Evolutionary conservation across 2,797 vertebrate genomes (phyloP).

Genomic region (Forpus xanthops): DNA sequence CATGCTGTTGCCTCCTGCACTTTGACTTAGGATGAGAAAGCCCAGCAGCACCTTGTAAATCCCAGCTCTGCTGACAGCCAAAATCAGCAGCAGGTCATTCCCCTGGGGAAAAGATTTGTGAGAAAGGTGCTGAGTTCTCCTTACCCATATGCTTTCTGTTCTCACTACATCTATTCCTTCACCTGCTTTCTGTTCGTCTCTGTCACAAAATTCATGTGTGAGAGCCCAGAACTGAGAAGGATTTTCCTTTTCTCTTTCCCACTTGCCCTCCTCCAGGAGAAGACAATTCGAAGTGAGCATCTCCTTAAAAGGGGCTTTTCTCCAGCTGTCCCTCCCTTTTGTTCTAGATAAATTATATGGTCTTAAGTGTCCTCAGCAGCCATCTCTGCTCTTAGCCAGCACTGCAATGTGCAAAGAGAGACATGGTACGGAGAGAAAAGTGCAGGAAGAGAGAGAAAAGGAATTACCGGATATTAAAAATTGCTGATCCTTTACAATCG

Average conservation of each 20-base stretch:
- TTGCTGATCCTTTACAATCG: conserved; percentile 35
- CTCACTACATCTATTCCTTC: conserved; percentile 49
- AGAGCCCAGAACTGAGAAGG: neutral
- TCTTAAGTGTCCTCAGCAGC: neutral
- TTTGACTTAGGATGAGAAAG: neutral
- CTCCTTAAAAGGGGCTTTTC: conserved; percentile 13
- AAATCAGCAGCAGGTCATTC: conserved; percentile 46
- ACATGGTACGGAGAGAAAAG: neutral
- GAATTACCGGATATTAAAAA: conserved; percentile 16
- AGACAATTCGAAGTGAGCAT: neutral
- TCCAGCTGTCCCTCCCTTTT: neutral
- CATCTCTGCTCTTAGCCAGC: neutral
- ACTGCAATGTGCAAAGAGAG: neutral
- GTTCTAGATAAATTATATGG: neutral
- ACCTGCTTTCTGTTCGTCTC: conserved; percentile 45
- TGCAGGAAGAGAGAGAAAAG: neutral
- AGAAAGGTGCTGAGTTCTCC: conserved; percentile 45
- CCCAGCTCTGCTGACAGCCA: conserved; percentile 2
- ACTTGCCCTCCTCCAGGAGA: neutral
- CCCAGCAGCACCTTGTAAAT: conserved; percentile 44
- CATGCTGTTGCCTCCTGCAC: neutral
- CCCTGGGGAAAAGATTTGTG: conserved; percentile 27
- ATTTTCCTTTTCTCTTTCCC: neutral
- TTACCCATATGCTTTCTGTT: conserved; percentile 55
- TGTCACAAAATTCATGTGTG: neutral